Conservation (phyloP, 2,888 invertebrate genomes). For the Tetragonisca angustula region DNA sequence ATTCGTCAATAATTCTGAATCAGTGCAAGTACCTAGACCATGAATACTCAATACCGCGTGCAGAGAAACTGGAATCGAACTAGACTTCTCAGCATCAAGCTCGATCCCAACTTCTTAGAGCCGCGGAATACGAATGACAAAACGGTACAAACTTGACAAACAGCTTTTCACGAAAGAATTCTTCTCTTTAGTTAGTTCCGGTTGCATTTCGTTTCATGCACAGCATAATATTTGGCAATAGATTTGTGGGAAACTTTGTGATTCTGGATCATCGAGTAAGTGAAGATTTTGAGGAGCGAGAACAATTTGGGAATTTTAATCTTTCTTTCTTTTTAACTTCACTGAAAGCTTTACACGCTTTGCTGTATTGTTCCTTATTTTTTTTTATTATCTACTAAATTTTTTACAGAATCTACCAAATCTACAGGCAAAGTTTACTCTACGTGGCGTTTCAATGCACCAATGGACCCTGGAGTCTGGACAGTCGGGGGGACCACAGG, state of each 20-base stretch:
- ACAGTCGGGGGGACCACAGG: constrained; percentile 36
- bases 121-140: neutral
- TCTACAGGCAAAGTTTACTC: neutral
- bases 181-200: neutral
- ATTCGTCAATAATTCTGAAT: neutral
- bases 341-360: too few species aligned
- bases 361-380: neutral
- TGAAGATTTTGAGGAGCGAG: too few species aligned
- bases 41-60: neutral
- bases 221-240: neutral
- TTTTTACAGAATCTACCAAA: neutral
- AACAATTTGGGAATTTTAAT: too few species aligned
- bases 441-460: neutral
- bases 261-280: too few species aligned
- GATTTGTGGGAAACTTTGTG: too few species aligned
- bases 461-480: neutral
- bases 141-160: neutral
- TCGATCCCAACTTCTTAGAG: neutral
- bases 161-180: neutral
- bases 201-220: neutral
- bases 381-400: too few species aligned
- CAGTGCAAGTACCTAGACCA: neutral
- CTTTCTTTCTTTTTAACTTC: too few species aligned
- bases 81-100: neutral
- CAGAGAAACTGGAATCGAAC: neutral